These are phyloP conservation scores for Drosophila micromelanica DNA, from an alignment of 1,140 invertebrate species.

Conservation along the genomic window DNA sequence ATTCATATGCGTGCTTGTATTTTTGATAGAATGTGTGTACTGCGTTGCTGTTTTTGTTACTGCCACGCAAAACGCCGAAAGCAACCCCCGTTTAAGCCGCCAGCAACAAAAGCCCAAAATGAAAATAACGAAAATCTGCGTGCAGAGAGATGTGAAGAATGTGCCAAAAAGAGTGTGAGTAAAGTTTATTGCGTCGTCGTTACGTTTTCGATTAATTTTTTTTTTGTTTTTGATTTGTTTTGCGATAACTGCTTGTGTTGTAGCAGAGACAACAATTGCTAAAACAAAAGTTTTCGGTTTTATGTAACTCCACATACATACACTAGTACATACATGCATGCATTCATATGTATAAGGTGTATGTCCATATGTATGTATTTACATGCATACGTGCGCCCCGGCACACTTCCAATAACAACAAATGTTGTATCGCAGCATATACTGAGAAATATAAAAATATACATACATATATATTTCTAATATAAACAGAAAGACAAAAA, in stretches of 20 bases:
- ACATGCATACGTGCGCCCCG: slow-evolving; percentile 2
- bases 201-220: slow-evolving; percentile 50
- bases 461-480: slow-evolving; percentile 59
- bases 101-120: slow-evolving; percentile 28
- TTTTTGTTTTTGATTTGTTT: slow-evolving; percentile 19
- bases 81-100: slow-evolving; percentile 41
- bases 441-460: slow-evolving; percentile 52
- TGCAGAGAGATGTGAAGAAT: slow-evolving; percentile 25
- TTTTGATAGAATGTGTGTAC: slow-evolving; percentile 1
- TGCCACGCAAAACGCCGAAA: slow-evolving; percentile 36
- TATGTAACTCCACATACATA: neutral
- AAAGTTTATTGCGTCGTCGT: slow-evolving; percentile 82
- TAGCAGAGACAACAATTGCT: slow-evolving; percentile 59
- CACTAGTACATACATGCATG: neutral
- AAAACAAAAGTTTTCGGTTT: slow-evolving; percentile 53
- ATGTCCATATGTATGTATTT: neutral
- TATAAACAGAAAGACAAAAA: slow-evolving; percentile 68
- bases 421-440: slow-evolving; percentile 46
- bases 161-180: slow-evolving; percentile 63
- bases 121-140: slow-evolving; percentile 41
- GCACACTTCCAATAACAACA: slow-evolving; percentile 7
- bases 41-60: slow-evolving; percentile 39
- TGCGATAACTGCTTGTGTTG: slow-evolving; percentile 38
- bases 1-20: neutral
- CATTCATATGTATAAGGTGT: neutral